Evolutionary conservation across 2,113 vertebrate species (phyloP).

Genomic region (Limnothrissa miodon): DNA sequence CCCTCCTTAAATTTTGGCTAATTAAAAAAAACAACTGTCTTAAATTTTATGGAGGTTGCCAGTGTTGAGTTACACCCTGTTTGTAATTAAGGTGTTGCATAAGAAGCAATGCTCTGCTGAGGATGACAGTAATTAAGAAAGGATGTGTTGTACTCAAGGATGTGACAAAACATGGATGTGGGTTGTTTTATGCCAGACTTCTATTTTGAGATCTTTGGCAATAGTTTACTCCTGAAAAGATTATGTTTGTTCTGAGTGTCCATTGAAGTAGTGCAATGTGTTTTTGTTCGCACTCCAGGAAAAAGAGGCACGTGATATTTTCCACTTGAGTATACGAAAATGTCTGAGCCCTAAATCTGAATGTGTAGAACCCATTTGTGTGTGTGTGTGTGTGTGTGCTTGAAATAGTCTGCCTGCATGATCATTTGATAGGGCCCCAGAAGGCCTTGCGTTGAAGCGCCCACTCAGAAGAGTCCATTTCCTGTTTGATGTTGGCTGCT

Average conservation of each 20-base stretch:
- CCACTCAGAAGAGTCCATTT: constrained; percentile 41
- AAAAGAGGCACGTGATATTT: not conserved
- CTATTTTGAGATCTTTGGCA: not conserved
- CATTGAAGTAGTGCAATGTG: not conserved
- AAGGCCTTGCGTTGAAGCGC: constrained; percentile 27
- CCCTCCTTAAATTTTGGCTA: not conserved
- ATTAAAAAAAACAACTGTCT: not conserved
- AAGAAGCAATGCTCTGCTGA: not conserved
- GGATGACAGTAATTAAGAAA: not conserved
- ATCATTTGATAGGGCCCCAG: constrained; percentile 32
- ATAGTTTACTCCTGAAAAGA: not conserved
- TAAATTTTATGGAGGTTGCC: not conserved
- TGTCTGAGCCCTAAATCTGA: not conserved
- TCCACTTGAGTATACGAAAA: not conserved
- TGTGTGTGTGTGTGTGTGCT: not conserved
- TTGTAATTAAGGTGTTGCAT: not conserved
- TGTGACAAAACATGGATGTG: too few relatives aligned
- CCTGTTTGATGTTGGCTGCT: constrained; percentile 40
- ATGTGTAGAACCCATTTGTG: not conserved
- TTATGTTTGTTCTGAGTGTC: not conserved
- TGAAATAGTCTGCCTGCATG: not conserved
- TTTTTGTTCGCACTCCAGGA: not conserved
- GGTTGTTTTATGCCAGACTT: too few relatives aligned
- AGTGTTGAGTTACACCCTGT: not conserved
- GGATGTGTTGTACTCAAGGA: too few relatives aligned